Evolutionary conservation across 2,113 vertebrate genomes (phyloP).

Genomic region (Albula glossodonta): DNA sequence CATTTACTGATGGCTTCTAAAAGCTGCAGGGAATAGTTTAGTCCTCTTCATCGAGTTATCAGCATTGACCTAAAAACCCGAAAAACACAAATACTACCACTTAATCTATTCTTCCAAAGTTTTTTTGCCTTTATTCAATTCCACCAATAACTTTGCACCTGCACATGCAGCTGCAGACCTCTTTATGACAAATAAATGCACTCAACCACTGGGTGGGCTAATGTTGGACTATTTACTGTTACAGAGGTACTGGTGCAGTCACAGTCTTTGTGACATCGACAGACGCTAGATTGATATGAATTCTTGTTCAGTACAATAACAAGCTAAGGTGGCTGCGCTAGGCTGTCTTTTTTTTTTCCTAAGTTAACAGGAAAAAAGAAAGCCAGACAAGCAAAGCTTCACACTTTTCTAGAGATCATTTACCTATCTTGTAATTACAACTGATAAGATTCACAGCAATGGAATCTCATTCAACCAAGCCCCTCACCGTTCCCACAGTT

Average conservation of each 20-base stretch:
- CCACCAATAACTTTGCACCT: background rate
- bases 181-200: background rate
- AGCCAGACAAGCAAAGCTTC: background rate
- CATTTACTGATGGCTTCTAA: background rate
- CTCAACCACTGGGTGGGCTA: too few relatives aligned
- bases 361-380: background rate
- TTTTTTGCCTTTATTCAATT: background rate
- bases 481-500: background rate
- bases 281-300: background rate
- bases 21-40: background rate
- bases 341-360: background rate
- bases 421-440: constrained; percentile 32
- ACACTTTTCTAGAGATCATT: constrained; percentile 29
- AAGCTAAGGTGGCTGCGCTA: constrained; percentile 15
- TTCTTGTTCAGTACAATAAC: background rate
- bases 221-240: background rate
- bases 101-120: background rate
- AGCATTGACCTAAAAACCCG: background rate
- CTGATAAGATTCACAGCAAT: background rate
- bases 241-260: background rate
- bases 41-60: background rate
- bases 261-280: background rate
- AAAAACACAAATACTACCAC: background rate
- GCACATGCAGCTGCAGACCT: background rate
- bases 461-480: constrained; percentile 25